phyloP scores from a whole-genome alignment of 2,888 invertebrate genomes.

The Drosophila kambysellisi region DNA sequence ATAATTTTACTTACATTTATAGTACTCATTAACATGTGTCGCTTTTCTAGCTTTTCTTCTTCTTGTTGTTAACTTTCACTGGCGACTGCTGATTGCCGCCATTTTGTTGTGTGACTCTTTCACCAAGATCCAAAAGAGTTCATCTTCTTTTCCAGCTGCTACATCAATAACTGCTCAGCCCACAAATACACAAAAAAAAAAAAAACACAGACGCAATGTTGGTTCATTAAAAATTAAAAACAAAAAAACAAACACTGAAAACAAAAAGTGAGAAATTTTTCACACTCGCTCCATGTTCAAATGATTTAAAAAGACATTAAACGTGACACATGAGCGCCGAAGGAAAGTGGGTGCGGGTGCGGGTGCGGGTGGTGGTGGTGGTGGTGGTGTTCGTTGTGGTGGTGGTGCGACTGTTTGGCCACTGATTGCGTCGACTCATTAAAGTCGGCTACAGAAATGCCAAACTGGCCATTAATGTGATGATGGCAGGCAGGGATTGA shows the following conservation, averaged over 20 bases:
- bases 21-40: not conserved
- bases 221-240: slow-evolving; percentile 45
- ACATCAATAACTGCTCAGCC: not conserved
- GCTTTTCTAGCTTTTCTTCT: not conserved
- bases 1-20: not conserved
- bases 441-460: slow-evolving; percentile 58
- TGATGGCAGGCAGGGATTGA: slow-evolving; percentile 12
- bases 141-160: not conserved
- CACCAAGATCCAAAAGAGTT: slow-evolving; percentile 46
- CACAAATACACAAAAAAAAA: not conserved
- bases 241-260: slow-evolving; percentile 3
- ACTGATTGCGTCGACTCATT: slow-evolving; percentile 64
- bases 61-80: not conserved
- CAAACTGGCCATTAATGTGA: slow-evolving; percentile 56
- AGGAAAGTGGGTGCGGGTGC: slow-evolving; percentile 2
- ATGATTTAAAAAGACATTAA: slow-evolving; percentile 76
- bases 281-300: slow-evolving; percentile 34
- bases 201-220: slow-evolving; percentile 12
- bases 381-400: not conserved
- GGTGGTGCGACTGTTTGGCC: slow-evolving; percentile 29
- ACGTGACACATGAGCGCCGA: slow-evolving; percentile 52
- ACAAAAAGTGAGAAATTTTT: slow-evolving; percentile 21
- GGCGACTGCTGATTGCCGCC: slow-evolving; percentile 21
- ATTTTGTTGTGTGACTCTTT: slow-evolving; percentile 44
- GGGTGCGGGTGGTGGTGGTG: not conserved